Percentiles rank a stretch among this genome's conserved stretches.
Evolutionary conservation across 2,797 vertebrate species (phyloP).

Genomic region (Acestrorhynchus altus): DNA sequence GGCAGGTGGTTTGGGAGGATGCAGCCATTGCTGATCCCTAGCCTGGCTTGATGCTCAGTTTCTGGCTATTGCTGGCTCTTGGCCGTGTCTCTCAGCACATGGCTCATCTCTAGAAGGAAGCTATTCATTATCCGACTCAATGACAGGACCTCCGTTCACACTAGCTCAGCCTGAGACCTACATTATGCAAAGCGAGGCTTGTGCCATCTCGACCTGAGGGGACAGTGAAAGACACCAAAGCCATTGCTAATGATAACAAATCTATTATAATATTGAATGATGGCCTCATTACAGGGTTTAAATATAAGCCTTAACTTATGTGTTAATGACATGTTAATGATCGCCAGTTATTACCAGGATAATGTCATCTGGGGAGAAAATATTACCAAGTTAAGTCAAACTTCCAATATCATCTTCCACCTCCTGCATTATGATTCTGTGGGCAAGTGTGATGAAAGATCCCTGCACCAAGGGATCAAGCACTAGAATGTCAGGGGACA

Average conservation of each 20-base stretch:
- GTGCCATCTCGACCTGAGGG: constrained; percentile 69
- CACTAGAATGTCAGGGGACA: constrained; percentile 37
- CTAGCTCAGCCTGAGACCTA: constrained; percentile 48
- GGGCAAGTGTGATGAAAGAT: constrained; percentile 38
- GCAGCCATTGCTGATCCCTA: constrained; percentile 8
- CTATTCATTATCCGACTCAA: constrained; percentile 39
- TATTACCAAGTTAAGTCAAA: constrained; percentile 74
- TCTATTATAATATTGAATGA: constrained; percentile 81
- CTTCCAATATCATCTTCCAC: constrained; percentile 70
- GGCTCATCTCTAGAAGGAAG: constrained; percentile 30
- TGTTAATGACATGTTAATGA: constrained; percentile 85
- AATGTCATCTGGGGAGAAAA: constrained; percentile 77
- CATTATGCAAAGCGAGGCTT: constrained; percentile 71
- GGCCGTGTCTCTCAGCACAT: constrained; percentile 5
- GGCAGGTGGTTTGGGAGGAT: constrained; percentile 46
- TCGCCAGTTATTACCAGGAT: constrained; percentile 79
- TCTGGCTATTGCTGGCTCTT: constrained; percentile 14
- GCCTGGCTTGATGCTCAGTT: constrained; percentile 13
- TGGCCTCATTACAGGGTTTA: constrained; percentile 83
- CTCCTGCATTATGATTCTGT: constrained; percentile 40
- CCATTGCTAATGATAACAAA: constrained; percentile 80
- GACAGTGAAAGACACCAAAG: constrained; percentile 75
- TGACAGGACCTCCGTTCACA: constrained; percentile 34
- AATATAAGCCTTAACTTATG: constrained; percentile 79
- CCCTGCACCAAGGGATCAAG: constrained; percentile 28